Evolutionary conservation across 2,888 invertebrate species (phyloP).

Genomic region (Aporophyla lueneburgensis): DNA sequence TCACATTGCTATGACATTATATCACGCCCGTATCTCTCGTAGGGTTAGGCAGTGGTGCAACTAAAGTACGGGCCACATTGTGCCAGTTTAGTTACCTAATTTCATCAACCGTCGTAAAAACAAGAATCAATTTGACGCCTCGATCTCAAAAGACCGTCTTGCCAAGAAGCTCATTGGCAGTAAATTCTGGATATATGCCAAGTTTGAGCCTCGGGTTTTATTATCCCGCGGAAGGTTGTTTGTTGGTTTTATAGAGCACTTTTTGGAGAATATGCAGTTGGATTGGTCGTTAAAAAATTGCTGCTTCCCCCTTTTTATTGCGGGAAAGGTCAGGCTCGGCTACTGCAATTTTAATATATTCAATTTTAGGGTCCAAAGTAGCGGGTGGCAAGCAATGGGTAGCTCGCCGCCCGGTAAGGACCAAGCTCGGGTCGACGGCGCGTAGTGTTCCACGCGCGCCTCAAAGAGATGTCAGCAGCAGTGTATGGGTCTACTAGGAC

Average conservation of each 20-base stretch:
- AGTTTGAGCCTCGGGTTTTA: slow-evolving; percentile 26
- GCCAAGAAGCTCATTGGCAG: slow-evolving; percentile 9
- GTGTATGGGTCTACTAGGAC: too few relatives aligned
- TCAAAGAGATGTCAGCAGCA: too few relatives aligned
- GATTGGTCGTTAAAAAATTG: slow-evolving; percentile 21
- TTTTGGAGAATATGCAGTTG: slow-evolving; percentile 13
- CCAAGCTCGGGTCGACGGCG: too few relatives aligned
- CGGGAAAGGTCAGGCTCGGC: not conserved
- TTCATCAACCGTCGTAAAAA: not conserved
- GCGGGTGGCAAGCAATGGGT: too few relatives aligned
- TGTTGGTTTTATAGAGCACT: slow-evolving; percentile 32
- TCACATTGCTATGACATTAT: too few relatives aligned
- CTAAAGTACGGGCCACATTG: too few relatives aligned
- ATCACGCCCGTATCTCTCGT: too few relatives aligned
- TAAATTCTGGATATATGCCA: slow-evolving; percentile 12
- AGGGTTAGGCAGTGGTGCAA: too few relatives aligned
- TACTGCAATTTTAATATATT: slow-evolving; percentile 11
- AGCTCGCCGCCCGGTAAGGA: too few relatives aligned
- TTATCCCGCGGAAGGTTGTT: slow-evolving; percentile 1
- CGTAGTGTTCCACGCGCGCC: too few relatives aligned
- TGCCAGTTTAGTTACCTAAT: not conserved
- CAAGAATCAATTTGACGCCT: not conserved
- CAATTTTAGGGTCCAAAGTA: not conserved
- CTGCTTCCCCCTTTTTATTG: slow-evolving; percentile 5
- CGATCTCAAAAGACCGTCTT: not conserved